phyloP scores from a whole-genome alignment of 2,888 invertebrate genomes.

The Philonicus albiceps region DNA sequence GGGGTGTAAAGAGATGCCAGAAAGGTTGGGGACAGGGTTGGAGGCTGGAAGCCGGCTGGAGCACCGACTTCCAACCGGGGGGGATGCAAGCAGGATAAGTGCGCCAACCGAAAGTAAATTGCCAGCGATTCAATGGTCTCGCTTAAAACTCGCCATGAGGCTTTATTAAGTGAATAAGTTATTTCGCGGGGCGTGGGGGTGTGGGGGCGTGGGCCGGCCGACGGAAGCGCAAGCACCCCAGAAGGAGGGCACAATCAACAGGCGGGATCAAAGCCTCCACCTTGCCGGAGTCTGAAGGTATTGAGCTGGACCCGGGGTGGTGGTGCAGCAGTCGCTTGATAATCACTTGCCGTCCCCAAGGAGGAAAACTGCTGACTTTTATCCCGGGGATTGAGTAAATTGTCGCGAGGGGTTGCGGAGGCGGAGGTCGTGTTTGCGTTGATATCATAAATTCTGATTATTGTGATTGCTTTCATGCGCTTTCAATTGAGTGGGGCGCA shows the following conservation, averaged over 20 bases:
- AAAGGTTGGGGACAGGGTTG: background rate
- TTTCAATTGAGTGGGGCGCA: background rate
- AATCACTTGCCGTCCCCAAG: background rate
- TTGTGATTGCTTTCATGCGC: slow-evolving; percentile 16
- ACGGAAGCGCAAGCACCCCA: background rate
- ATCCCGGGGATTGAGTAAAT: background rate
- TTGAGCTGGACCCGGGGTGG: background rate
- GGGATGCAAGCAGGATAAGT: background rate
- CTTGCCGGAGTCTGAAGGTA: background rate
- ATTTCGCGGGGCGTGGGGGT: background rate
- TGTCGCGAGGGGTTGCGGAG: background rate
- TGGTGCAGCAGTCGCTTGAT: background rate
- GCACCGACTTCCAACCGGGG: background rate
- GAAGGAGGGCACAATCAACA: slow-evolving; percentile 1
- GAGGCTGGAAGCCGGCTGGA: background rate
- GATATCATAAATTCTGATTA: slow-evolving; percentile 26
- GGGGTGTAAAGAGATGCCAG: background rate
- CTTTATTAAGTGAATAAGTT: slow-evolving; percentile 8
- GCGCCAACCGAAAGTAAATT: slow-evolving; percentile 7
- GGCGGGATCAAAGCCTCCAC: background rate
- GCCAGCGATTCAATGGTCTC: background rate
- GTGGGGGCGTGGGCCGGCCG: no score
- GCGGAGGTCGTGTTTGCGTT: background rate
- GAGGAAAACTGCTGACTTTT: slow-evolving; percentile 1
- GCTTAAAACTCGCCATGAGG: slow-evolving; percentile 3